Evolutionary conservation across 2,113 vertebrate genomes (phyloP).

Genomic region (Sebastes fasciatus): DNA sequence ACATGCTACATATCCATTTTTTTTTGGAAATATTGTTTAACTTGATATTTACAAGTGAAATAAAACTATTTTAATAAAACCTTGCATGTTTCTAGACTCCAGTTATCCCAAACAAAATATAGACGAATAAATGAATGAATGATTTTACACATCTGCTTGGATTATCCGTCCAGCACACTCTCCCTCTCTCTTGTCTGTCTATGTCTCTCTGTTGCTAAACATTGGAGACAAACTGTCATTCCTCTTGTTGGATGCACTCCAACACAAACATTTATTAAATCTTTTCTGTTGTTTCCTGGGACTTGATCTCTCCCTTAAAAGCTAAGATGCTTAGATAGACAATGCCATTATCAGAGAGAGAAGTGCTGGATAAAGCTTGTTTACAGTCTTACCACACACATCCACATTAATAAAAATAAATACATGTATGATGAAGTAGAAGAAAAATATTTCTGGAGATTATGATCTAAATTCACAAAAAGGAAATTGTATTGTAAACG

Average conservation of each 20-base stretch:
- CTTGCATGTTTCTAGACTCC: neutral
- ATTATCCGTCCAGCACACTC: neutral
- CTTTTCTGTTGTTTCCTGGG: conserved; percentile 26
- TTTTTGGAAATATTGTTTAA: no score
- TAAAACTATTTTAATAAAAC: no score
- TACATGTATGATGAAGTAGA: neutral
- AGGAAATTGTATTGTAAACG: no score
- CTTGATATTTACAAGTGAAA: no score
- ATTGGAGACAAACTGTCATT: conserved; percentile 11
- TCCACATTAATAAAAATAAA: neutral
- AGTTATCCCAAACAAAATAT: no score
- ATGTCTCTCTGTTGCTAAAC: conserved; percentile 20
- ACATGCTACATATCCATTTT: no score
- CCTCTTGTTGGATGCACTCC: conserved; percentile 23
- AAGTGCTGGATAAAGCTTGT: neutral
- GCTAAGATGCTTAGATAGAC: neutral
- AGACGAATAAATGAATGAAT: no score
- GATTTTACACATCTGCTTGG: no score
- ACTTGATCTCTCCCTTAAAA: neutral
- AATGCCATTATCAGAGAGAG: neutral
- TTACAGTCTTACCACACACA: neutral
- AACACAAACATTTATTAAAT: conserved; percentile 44
- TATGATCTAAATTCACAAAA: neutral
- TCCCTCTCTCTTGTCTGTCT: neutral
- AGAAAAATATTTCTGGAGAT: neutral